Conservation (phyloP, 2,113 vertebrate genomes). For the Dicentrarchus labrax region DNA sequence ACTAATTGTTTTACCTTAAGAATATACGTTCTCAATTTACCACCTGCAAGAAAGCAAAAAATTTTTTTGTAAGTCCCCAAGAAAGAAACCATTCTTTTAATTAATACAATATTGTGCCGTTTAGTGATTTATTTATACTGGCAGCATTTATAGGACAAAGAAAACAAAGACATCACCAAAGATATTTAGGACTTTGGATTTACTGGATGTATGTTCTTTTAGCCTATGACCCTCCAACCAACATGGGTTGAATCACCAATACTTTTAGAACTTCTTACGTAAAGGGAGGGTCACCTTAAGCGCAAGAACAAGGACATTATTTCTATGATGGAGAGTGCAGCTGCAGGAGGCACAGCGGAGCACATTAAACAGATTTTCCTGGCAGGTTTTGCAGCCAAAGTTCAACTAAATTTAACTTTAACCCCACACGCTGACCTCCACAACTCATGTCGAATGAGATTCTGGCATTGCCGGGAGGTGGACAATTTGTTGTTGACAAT, state of each 20-base stretch:
- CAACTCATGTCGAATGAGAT: neutral
- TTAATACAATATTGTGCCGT: neutral
- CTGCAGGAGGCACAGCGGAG: neutral
- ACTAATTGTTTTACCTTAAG: neutral
- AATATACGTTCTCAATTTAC: neutral
- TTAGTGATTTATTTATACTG: neutral
- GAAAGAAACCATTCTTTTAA: neutral
- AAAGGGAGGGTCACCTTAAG: slow-evolving; percentile 1
- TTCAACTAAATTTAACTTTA: neutral
- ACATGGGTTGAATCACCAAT: neutral
- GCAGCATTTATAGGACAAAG: neutral
- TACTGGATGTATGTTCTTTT: neutral
- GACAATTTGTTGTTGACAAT: neutral
- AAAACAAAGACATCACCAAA: neutral
- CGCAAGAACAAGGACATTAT: neutral
- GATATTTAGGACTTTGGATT: neutral
- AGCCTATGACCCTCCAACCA: neutral
- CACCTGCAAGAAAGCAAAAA: neutral
- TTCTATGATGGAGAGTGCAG: neutral
- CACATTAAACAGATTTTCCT: neutral
- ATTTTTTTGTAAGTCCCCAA: neutral
- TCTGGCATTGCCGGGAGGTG: neutral
- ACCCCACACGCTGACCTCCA: neutral
- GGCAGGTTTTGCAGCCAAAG: neutral
- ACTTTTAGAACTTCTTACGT: neutral